These are phyloP conservation scores for Graphium colonna DNA, from an alignment of 2,888 invertebrate species.

Conservation along the genomic window DNA sequence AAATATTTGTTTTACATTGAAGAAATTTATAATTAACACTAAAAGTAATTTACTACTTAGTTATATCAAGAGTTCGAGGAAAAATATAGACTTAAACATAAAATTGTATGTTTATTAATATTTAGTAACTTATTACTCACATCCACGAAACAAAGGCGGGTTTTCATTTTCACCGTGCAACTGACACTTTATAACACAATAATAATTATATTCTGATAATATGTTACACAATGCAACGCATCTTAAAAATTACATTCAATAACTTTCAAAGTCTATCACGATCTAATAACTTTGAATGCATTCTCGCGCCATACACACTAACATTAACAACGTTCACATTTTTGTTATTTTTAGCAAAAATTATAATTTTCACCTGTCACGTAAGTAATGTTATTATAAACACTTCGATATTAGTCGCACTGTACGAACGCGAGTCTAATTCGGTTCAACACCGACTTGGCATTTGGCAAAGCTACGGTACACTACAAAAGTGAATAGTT, in stretches of 20 bases:
- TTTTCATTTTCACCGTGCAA: slow-evolving; percentile 43
- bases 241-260: slow-evolving; percentile 38
- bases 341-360: slow-evolving; percentile 40
- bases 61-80: slow-evolving; percentile 1
- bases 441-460: slow-evolving; percentile 60
- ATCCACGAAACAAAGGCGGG: slow-evolving; percentile 38
- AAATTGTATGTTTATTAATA: slow-evolving; percentile 2
- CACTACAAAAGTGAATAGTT: slow-evolving; percentile 60
- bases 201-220: slow-evolving; percentile 31
- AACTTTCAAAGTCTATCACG: slow-evolving; percentile 51
- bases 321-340: slow-evolving; percentile 33
- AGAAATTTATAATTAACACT: not conserved
- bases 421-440: slow-evolving; percentile 45
- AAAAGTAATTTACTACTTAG: not conserved
- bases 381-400: slow-evolving; percentile 36
- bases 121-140: slow-evolving; percentile 40
- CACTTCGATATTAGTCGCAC: slow-evolving; percentile 46
- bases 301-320: slow-evolving; percentile 50
- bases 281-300: slow-evolving; percentile 48
- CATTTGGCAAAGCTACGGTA: slow-evolving; percentile 61
- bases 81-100: not conserved
- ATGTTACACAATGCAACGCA: slow-evolving; percentile 39
- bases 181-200: slow-evolving; percentile 32
- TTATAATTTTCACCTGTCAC: slow-evolving; percentile 31
- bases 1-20: not conserved